A percentile compares a stretch with the other conserved stretches of the same genome.
These are phyloP conservation scores for Elgaria multicarinata DNA, from an alignment of 2,113 vertebrate species.

Conservation along the genomic window DNA sequence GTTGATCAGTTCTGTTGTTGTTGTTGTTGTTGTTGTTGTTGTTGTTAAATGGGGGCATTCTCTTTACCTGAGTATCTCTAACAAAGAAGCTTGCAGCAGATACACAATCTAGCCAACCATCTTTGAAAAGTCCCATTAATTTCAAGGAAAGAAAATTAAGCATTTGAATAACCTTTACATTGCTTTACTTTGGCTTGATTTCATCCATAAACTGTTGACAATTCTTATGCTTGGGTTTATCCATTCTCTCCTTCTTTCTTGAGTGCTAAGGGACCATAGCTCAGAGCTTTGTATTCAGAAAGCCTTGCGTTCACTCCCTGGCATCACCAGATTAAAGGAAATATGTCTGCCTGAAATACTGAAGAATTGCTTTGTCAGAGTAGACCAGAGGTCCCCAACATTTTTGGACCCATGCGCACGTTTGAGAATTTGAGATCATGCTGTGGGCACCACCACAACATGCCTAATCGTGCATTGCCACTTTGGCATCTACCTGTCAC, in stretches of 20 bases:
- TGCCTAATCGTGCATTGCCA: no score
- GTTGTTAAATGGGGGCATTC: background rate
- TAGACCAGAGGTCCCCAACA: no score
- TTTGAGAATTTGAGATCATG: no score
- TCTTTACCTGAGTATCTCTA: background rate
- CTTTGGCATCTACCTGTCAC: no score
- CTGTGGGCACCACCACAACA: no score
- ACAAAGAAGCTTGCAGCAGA: background rate
- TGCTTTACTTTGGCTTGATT: background rate
- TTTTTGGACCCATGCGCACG: no score
- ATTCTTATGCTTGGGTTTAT: background rate
- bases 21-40: background rate
- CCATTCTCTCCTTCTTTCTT: background rate
- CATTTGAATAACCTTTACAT: background rate
- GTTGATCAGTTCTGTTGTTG: background rate
- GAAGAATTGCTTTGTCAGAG: background rate
- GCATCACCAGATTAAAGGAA: background rate
- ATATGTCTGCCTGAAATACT: background rate
- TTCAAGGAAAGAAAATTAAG: background rate
- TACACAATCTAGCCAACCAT: background rate
- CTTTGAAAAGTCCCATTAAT: no score
- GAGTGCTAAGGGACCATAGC: background rate
- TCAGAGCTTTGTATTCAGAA: no score
- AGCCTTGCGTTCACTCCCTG: background rate
- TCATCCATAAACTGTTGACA: background rate